Percentiles rank a stretch among this genome's conserved stretches.
phyloP scores from a whole-genome alignment of 2,888 invertebrate species.

The Brachylomia viminalis region DNA sequence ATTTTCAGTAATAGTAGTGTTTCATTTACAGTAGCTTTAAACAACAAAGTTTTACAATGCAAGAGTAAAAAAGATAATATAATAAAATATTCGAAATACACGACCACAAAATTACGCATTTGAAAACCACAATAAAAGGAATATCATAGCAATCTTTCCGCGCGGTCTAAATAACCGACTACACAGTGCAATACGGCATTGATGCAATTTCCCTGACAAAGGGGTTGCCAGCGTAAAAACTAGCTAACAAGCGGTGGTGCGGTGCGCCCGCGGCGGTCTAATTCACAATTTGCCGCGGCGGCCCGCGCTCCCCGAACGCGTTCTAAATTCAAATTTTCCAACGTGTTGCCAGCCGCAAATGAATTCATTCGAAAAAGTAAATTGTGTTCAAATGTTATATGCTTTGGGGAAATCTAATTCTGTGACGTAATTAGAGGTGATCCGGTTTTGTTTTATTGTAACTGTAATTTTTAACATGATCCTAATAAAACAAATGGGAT shows the following conservation, averaged over 20 bases:
- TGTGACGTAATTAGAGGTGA: slow-evolving; percentile 38
- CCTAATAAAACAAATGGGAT: background rate
- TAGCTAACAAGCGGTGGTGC: slow-evolving; percentile 86
- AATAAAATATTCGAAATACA: slow-evolving; percentile 24
- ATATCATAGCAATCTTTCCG: slow-evolving; percentile 73
- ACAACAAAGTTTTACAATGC: too few species aligned
- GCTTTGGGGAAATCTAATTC: slow-evolving; percentile 60
- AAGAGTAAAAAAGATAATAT: background rate
- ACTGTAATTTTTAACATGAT: background rate
- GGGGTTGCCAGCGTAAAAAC: slow-evolving; percentile 87
- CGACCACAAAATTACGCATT: slow-evolving; percentile 49
- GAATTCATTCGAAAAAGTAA: slow-evolving; percentile 82
- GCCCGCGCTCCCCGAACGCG: slow-evolving; percentile 81
- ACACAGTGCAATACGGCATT: slow-evolving; percentile 75
- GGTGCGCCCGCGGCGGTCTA: slow-evolving; percentile 84
- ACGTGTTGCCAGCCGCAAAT: slow-evolving; percentile 79
- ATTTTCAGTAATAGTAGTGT: background rate
- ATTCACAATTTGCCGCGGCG: slow-evolving; percentile 85
- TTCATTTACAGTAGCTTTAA: background rate
- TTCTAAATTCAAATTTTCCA: slow-evolving; percentile 87
- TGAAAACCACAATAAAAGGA: slow-evolving; percentile 61
- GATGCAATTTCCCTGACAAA: slow-evolving; percentile 86
- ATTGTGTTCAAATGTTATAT: slow-evolving; percentile 65
- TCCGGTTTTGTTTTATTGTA: slow-evolving; percentile 13
- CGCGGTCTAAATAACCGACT: slow-evolving; percentile 76